Base-by-base conservation (phyloP, 2,113 vertebrate species). In the Chionomys nivalis region DNA sequence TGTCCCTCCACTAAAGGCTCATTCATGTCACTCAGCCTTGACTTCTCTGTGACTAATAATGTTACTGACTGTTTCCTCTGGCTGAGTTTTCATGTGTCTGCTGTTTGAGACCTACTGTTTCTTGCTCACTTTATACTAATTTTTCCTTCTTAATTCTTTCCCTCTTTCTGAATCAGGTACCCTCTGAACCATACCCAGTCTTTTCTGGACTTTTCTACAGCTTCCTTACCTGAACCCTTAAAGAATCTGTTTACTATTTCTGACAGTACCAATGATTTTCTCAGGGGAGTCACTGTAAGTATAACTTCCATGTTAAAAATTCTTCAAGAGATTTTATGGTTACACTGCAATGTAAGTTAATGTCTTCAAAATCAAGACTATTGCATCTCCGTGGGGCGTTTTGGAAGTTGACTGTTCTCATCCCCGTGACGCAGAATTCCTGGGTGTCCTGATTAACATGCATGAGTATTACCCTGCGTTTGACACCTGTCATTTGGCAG, bases 161-260 rank as follows among this genome's bases (percentile, higher is more conserved):
- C 98, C 94, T 98, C 97, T 98, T 97, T 98, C 98, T 98, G 96
- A 98, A 98, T 98, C 98, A 94, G 98, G 98, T 98, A 97, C 98
- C 98, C 98, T 98, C 98, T 98, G 79, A 99, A 98, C 98, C 94
- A 97, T 97, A 98, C 70, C 97, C 97, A 97, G 96, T 97, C 95
- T 98, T 91, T 98, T 98, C 97, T 98, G 98, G 98, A 98, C 98
- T 98, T 98, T 98, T 97, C 98, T 98, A 95, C 98, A 97, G 96
- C 98, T 98, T 98, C 98, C 98, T 98, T 98, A 98, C 98, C 97
- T 98, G 98, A 98, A 96, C 97, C 92, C 97, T 98, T 99, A 99
- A 98, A 98, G 98, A 98, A 96, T 98, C 49, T 98, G 94, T 97
- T 97, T 97, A 93, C 97, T 98, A 98, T 99, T 98, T 98, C 98